Evolutionary conservation across 2,113 vertebrate genomes (phyloP), one percentile per base, ranked within the genome.

Genomic region (Beaufortia kweichowensis): DNA sequence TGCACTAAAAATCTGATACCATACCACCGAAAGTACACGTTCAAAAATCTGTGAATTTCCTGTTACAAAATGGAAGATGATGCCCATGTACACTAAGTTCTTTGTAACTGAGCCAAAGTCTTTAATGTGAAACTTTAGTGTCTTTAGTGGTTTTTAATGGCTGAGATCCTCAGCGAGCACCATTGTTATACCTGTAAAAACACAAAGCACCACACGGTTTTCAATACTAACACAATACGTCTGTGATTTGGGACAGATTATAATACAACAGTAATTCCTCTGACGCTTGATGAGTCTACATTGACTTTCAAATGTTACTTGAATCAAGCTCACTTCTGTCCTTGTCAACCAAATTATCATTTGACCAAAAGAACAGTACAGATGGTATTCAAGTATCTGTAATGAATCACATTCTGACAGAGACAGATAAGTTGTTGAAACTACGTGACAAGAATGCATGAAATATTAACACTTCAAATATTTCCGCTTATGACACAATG

Each of bases 191-290:
- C 1, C 23, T 12, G 68, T 71, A 17, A 35, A 71, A 71, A 21
- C 7, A 53, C 53, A 41, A 71, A 71, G 31, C 33, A 71, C 53
- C 21, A n/a, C 53, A 55, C 29, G 15, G 31, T 56, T 26, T 50
- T 11, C 24, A 59, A 59, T 55, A 43, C 31, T 33, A 69, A 69
- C 66, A 53, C 26, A 53, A 31, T 26, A 68, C 11, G 31, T 53
- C 11, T 21, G 28, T 53, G 46, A 29, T 50, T 50, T 67, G 10
- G 43, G 26, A 50, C 10, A 50, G 1, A 50, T 50, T 68, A 21
- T 31, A 21, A 50, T 11, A 65, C 5, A 19, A 31, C 11, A 62
- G 21, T 35, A 41, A 41, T 33, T 8, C n/a, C 17, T n/a, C 41
- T 12, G 1, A 12, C 14, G 19, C 48, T 19, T 41, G 6, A 55